A percentile compares a stretch with the other conserved stretches of the same genome.
phyloP scores from a whole-genome alignment of 2,113 vertebrate species.

The Herpailurus yagouaroundi region DNA sequence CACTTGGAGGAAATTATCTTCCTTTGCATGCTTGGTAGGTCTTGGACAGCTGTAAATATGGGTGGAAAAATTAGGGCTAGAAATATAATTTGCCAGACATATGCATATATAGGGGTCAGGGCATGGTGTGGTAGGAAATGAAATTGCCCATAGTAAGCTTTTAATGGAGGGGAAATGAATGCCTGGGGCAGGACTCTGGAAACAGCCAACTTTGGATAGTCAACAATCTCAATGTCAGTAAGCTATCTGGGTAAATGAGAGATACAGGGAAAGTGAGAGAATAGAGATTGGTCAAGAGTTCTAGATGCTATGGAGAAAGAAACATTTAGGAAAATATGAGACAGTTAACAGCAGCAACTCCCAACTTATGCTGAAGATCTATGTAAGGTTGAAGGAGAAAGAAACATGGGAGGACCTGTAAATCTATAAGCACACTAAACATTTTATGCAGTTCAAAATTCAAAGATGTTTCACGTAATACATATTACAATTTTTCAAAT shows the following conservation, averaged over 20 bases:
- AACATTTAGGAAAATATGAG: not conserved
- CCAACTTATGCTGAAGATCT: not conserved
- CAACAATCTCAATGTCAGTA: not conserved
- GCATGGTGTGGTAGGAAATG: not conserved
- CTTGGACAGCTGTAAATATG: not conserved
- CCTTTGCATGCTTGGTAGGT: not conserved
- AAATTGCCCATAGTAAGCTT: not conserved
- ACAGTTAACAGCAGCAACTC: not conserved
- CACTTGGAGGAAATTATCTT: not conserved
- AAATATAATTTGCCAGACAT: not conserved
- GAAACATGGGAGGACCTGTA: not conserved
- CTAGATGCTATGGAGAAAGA: not conserved
- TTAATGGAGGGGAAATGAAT: too few species aligned
- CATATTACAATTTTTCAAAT: not conserved
- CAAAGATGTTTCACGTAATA: not conserved
- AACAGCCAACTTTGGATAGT: not conserved
- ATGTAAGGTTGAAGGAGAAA: not conserved
- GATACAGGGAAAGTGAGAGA: not conserved
- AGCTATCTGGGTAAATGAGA: not conserved
- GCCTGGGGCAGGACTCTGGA: not conserved
- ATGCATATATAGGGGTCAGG: not conserved
- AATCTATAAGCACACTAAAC: not conserved
- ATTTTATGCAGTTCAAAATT: not conserved
- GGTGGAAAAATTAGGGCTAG: not conserved
- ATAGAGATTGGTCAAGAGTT: rapidly evolving